phyloP scores from a whole-genome alignment of 2,113 vertebrate species.

The Tenrec ecaudatus region DNA sequence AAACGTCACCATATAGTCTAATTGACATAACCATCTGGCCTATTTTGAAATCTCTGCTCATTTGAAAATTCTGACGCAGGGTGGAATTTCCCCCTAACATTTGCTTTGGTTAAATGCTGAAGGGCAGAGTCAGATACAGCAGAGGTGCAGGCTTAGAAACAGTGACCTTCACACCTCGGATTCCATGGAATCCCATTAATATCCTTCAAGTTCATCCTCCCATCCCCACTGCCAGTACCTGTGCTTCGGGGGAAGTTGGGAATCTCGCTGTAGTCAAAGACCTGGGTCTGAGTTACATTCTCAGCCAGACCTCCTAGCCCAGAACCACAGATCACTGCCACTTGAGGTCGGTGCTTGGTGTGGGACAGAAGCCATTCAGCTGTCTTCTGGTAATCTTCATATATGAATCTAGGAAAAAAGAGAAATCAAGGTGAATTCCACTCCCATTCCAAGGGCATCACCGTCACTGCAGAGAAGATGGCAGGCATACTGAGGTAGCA shows the following conservation, averaged over 20 bases:
- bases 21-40: neutral
- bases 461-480: slow-evolving; percentile 73
- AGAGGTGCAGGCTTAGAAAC: neutral
- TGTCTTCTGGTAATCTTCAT: slow-evolving; percentile 91
- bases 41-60: no score
- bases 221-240: slow-evolving; percentile 82
- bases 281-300: slow-evolving; percentile 88
- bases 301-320: slow-evolving; percentile 92
- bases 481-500: neutral
- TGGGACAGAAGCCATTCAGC: slow-evolving; percentile 91
- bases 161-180: neutral
- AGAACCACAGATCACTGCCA: slow-evolving; percentile 94
- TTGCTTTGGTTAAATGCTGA: neutral
- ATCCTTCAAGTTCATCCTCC: neutral
- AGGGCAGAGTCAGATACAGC: neutral
- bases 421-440: slow-evolving; percentile 3
- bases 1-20: neutral
- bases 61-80: neutral
- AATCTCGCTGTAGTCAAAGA: slow-evolving; percentile 91
- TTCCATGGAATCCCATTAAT: neutral
- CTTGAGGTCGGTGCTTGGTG: slow-evolving; percentile 86
- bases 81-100: neutral
- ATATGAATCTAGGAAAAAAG: slow-evolving; percentile 85
- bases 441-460: neutral
- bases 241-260: slow-evolving; percentile 94